Evolutionary conservation across 2,888 invertebrate species (phyloP).

Genomic region (Tachina lurida): DNA sequence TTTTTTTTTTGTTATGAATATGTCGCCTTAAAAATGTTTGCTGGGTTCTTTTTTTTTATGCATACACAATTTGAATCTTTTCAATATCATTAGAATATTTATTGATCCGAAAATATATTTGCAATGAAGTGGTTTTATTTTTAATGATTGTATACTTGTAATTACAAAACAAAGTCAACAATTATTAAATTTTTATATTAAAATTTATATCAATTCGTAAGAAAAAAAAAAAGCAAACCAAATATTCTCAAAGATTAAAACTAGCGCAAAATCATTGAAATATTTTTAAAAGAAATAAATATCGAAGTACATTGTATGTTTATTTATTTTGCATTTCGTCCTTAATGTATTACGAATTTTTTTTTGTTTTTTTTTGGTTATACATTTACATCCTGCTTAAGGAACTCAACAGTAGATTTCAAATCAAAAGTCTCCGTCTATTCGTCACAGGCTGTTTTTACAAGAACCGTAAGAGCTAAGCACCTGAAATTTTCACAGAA

Average conservation of each 20-base stretch:
- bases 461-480: no score
- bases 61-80: not conserved
- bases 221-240: not conserved
- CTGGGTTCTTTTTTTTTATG: not conserved
- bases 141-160: not conserved
- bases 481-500: no score
- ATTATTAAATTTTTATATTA: not conserved
- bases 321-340: no score
- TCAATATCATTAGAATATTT: not conserved
- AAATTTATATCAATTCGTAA: not conserved
- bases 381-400: no score
- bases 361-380: no score
- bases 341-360: no score
- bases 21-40: not conserved
- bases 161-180: not conserved
- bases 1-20: no score
- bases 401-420: no score
- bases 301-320: no score
- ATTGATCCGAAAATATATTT: conserved; percentile 6
- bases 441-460: no score
- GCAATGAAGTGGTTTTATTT: conserved; percentile 8
- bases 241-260: not conserved
- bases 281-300: no score
- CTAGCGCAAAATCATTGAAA: not conserved
- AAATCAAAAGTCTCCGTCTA: no score